Base-by-base conservation (phyloP, 2,113 vertebrate species). In the Lichenostomus cassidix region DNA sequence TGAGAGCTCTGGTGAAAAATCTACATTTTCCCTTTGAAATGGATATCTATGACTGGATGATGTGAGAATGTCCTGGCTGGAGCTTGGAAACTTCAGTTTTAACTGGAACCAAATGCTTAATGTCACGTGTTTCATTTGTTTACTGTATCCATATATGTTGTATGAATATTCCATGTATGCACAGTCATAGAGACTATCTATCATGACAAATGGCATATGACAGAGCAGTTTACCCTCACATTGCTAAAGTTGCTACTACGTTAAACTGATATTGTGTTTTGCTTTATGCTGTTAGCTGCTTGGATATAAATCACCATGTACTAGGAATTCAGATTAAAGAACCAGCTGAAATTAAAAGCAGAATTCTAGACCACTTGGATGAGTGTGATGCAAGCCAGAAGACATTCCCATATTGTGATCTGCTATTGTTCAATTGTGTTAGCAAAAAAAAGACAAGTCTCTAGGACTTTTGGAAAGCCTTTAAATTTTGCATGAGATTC, bases 291-390 rank as follows among this genome's bases (percentile, higher is more conserved):
- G 35, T 88, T 86, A 80, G 58, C 35, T 91, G 41, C 56, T 87
- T 84, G 58, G 17, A 39, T 83, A 69, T 49, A 86, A 86, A 87
- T 60, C 46, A 80, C 29, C 28, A 31, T 46, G 63, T 92, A 70
- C 31, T 55, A 77, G 67, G 35, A 88, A 87, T 55, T 69, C 76
- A 83, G 59, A 93, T 64, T 88, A 89, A 94, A 95, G 78, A 83
- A 76, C 0, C 3, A 88, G 25, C 4, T 86, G 46, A 86, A 83
- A 86, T 62, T 83, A 77, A 93, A 94, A 77, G 15, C 23, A 77
- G 63, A 85, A 63, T 86, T 93, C 33, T 62, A 83, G 76, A 93
- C n/a, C 33, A 19, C 23, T 76, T 2, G 3, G 67, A 58, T 39
- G 80, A 70, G n/a, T 63, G 59, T 86, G 59, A 69, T 63, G 29